Evolutionary conservation across 2,797 vertebrate genomes (phyloP).

Genomic region (Paguma larvata): DNA sequence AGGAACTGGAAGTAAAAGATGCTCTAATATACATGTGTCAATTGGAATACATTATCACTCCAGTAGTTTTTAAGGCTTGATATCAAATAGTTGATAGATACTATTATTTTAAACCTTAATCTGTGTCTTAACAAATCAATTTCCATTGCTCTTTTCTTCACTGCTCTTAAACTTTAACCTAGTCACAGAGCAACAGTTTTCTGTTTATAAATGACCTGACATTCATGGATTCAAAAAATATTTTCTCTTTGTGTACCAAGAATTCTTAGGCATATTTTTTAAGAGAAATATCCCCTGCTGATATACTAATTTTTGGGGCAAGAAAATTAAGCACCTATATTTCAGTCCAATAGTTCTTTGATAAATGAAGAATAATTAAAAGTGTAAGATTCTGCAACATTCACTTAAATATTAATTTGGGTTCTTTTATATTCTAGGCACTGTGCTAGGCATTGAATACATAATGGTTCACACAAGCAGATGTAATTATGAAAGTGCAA

Average conservation of each 20-base stretch:
- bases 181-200: not conserved
- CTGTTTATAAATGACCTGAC: not conserved
- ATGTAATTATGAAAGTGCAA: not conserved
- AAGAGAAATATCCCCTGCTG: not conserved
- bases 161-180: not conserved
- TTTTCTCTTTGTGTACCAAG: not conserved
- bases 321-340: conserved; percentile 37
- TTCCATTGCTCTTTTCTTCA: not conserved
- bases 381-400: not conserved
- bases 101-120: not conserved
- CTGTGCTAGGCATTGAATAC: not conserved
- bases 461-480: conserved; percentile 24
- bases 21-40: not conserved
- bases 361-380: conserved; percentile 60
- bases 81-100: not conserved
- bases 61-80: not conserved
- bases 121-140: not conserved
- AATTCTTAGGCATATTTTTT: not conserved
- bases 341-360: conserved; percentile 47
- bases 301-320: not conserved
- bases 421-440: conserved; percentile 37
- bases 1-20: conserved; percentile 14
- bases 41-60: not conserved
- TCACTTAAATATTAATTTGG: conserved; percentile 54
- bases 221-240: conserved; percentile 16